Evolutionary conservation across 2,113 vertebrate species (phyloP).

Genomic region (Brachyhypopomus occidentalis): DNA sequence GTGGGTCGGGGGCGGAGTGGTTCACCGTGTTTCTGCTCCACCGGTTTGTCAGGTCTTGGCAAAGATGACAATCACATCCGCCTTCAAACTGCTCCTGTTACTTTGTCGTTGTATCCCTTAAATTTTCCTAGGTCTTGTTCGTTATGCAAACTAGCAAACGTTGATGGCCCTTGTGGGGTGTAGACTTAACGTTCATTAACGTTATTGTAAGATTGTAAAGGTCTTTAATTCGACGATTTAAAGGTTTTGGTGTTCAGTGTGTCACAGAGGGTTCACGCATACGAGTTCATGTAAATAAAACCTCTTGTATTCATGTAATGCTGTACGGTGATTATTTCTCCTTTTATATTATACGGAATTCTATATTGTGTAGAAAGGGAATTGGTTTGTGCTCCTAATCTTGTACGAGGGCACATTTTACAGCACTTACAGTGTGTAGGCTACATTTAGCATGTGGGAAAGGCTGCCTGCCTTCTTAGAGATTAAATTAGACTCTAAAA

Average conservation of each 20-base stretch:
- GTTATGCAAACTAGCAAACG: constrained; percentile 31
- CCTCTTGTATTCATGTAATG: too few species aligned
- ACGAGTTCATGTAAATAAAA: neutral
- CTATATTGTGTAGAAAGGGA: neutral
- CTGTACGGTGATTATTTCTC: neutral
- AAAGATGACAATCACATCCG: constrained; percentile 31
- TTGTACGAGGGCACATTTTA: neutral
- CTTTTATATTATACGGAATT: neutral
- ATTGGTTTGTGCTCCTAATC: neutral
- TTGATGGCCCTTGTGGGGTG: constrained; percentile 1
- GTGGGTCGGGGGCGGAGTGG: constrained; percentile 43
- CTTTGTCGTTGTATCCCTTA: constrained; percentile 12
- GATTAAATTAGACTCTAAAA: neutral
- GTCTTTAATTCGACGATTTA: neutral
- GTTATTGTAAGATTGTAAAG: neutral
- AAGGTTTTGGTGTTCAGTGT: neutral
- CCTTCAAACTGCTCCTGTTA: constrained; percentile 32
- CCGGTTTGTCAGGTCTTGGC: constrained; percentile 64
- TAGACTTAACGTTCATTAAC: neutral
- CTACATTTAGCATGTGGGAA: neutral
- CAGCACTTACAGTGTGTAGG: neutral
- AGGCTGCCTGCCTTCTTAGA: neutral
- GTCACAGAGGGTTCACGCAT: neutral
- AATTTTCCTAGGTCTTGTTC: constrained; percentile 2
- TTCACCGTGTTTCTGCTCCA: constrained; percentile 38